Conservation (phyloP, 2,888 invertebrate species). For the Zhengitettix transpicula region DNA sequence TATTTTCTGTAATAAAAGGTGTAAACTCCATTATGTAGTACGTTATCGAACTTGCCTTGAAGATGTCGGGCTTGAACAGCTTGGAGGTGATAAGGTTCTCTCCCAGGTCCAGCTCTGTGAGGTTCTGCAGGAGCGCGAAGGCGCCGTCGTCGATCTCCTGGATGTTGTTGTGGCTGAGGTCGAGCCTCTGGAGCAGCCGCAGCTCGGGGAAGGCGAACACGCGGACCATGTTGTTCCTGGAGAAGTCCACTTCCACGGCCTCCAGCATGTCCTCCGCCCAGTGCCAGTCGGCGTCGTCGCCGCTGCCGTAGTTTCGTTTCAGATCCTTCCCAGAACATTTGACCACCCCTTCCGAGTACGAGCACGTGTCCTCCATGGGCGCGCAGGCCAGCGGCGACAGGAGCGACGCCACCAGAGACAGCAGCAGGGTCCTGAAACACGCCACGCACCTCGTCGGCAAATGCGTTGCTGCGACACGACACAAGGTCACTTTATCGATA, state of each 20-base stretch:
- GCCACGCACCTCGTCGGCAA: too few species aligned
- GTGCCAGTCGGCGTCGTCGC: background rate
- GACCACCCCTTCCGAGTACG: background rate
- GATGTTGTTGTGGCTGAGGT: background rate
- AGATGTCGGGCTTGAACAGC: background rate
- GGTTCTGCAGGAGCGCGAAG: background rate
- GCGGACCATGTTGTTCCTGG: background rate
- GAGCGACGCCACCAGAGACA: background rate
- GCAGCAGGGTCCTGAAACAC: background rate
- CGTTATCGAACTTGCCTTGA: background rate
- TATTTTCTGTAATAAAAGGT: too few species aligned
- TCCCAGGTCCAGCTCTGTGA: background rate
- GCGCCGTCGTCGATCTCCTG: background rate
- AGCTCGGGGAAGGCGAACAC: background rate
- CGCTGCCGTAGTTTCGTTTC: background rate
- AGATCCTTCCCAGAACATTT: background rate
- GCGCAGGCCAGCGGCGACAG: background rate
- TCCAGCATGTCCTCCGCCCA: background rate
- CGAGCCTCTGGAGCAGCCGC: background rate
- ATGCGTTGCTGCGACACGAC: too few species aligned
- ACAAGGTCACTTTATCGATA: too few species aligned
- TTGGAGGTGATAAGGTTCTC: background rate
- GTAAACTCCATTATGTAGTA: too few species aligned
- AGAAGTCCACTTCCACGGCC: background rate
- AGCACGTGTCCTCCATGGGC: background rate